These are phyloP conservation scores for Uloborus plumipes DNA, from an alignment of 2,888 invertebrate species.

Conservation along the genomic window DNA sequence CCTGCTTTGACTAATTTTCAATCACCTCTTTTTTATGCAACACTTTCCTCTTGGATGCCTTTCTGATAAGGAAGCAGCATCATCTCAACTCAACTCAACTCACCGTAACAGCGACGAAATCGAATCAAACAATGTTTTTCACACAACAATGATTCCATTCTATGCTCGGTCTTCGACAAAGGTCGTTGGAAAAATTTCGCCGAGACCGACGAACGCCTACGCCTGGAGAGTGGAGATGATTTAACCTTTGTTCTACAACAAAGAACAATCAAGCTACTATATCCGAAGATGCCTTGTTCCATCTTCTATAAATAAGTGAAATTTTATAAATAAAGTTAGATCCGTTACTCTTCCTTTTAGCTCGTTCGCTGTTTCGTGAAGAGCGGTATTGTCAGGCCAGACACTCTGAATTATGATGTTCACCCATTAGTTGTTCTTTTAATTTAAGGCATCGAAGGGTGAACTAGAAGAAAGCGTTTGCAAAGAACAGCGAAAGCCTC, in stretches of 20 bases:
- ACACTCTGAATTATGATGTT: too few relatives aligned
- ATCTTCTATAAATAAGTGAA: constrained; percentile 35
- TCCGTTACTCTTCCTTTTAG: background rate
- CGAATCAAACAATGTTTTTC: constrained; percentile 44
- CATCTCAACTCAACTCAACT: too few relatives aligned
- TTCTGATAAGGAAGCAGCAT: too few relatives aligned
- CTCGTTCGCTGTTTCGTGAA: too few relatives aligned
- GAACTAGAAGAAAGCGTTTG: too few relatives aligned
- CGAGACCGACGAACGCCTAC: constrained; percentile 22
- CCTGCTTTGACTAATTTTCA: too few relatives aligned
- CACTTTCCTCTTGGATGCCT: too few relatives aligned
- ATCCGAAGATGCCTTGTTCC: constrained; percentile 1
- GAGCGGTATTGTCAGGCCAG: too few relatives aligned
- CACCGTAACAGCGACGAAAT: background rate
- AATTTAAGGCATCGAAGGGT: too few relatives aligned
- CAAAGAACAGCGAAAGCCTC: too few relatives aligned
- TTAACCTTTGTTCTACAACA: constrained; percentile 50
- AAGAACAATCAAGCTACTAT: constrained; percentile 15
- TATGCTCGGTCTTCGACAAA: constrained; percentile 25
- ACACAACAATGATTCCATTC: constrained; percentile 35
- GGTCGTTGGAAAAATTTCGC: constrained; percentile 23
- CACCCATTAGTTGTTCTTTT: too few relatives aligned
- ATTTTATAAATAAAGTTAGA: constrained; percentile 35
- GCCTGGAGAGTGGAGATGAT: constrained; percentile 13
- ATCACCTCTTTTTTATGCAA: too few relatives aligned